Evolutionary conservation across 2,888 invertebrate genomes (phyloP), one percentile per base, ranked within the genome.

Genomic region (Lutraria lutraria): DNA sequence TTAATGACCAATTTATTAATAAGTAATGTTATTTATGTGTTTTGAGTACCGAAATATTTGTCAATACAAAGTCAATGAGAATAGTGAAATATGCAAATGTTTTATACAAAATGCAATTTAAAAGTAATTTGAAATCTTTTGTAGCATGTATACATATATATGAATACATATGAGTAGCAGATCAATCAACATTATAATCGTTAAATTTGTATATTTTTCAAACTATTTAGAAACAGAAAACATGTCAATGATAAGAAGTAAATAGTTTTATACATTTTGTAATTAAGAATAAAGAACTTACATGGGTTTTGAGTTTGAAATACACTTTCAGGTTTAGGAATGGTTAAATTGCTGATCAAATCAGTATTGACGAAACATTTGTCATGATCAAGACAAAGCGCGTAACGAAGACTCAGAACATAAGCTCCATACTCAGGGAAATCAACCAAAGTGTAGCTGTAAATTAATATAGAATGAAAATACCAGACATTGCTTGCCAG

Each of bases 331-430:
- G 34, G 81, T 52, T 82, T 72, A 25, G 53, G 72, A 25, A 52
- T 86, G 12, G 87, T 63, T n/a, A 86, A 87, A n/a, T 60, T 29
- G n/a, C 60, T 34, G 15, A 83, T 31, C 31, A 83, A 19, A 31
- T 19, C 54, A 19, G n/a, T 83, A 83, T 83, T 25, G 6, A 29
- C 54, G 16, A 31, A 3, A 34, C 83, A 83, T 4, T n/a, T 83
- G 16, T 60, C 6, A n/a, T 25, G 12, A 4, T 83, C 83, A 29
- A 60, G n/a, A 63, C 83, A 83, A 13, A 83, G n/a, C 6, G 60
- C 53, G 54, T 83, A 83, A 10, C n/a, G n/a, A 21, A 83, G 25
- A 19, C n/a, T 83, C 16, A 83, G 43, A 19, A 60, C 54, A 54
- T 19, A 63, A 21, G 21, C 21, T 8, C 12, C 34, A 83, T 29